These are phyloP conservation scores for Phyllotreta striolata DNA, from an alignment of 2,888 invertebrate genomes.

Conservation along the genomic window DNA sequence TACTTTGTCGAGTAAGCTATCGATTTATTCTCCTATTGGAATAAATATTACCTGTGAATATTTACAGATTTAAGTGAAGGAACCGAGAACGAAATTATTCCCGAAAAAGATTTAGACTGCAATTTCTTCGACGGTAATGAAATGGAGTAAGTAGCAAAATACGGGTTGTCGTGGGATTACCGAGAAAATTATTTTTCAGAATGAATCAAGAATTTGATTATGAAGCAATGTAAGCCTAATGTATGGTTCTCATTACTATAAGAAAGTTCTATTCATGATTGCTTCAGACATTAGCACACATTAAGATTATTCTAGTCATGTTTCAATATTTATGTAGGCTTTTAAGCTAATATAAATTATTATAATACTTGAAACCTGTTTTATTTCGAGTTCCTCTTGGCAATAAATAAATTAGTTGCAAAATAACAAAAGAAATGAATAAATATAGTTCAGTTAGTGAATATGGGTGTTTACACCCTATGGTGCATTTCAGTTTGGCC, in stretches of 20 bases:
- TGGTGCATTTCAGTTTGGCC: too few species aligned
- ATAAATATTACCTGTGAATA: conserved; percentile 4
- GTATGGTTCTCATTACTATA: conserved; percentile 21
- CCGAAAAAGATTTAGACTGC: conserved; percentile 54
- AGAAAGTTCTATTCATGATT: conserved; percentile 26
- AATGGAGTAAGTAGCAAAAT: conserved; percentile 45
- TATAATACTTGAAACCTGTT: neutral
- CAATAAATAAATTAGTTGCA: too few species aligned
- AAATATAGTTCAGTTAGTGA: too few species aligned
- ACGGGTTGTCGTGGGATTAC: neutral
- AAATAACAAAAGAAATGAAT: too few species aligned
- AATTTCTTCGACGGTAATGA: conserved; percentile 54
- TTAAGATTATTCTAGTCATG: conserved; percentile 43
- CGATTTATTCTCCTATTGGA: conserved; percentile 6
- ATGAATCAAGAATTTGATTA: conserved; percentile 56
- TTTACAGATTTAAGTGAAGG: conserved; percentile 51
- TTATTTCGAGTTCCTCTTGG: neutral
- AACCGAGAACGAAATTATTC: conserved; percentile 53
- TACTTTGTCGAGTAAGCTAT: conserved; percentile 52
- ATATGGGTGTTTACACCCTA: too few species aligned
- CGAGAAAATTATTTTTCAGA: conserved; percentile 40
- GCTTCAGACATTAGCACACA: conserved; percentile 37
- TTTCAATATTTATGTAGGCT: conserved; percentile 31
- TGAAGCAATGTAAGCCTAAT: conserved; percentile 51
- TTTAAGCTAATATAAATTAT: conserved; percentile 28